Evolutionary conservation across 2,113 vertebrate genomes (phyloP).

Genomic region (Hippocampus barbouri): DNA sequence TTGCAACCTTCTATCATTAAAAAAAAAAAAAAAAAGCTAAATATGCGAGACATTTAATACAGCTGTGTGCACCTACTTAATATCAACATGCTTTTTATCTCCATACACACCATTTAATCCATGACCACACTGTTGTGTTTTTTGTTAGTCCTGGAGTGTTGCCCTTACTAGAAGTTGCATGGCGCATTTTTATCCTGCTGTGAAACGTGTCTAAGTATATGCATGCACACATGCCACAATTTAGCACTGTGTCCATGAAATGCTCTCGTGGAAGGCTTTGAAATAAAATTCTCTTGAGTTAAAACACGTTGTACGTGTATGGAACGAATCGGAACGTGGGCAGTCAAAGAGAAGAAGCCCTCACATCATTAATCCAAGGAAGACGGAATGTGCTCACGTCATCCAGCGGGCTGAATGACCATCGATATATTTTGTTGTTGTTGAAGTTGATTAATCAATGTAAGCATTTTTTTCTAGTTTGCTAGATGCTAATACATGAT

Average conservation of each 20-base stretch:
- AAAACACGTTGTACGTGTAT: slow-evolving; percentile 15
- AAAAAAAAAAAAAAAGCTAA: not conserved
- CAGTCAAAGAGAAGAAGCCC: not conserved
- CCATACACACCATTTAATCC: not conserved
- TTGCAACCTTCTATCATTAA: not conserved
- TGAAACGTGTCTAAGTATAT: slow-evolving; percentile 5
- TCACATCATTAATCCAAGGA: not conserved
- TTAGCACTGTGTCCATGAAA: slow-evolving; percentile 16
- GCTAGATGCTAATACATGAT: too few species aligned
- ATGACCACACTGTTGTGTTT: slow-evolving; percentile 5
- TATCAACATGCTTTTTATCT: slow-evolving; percentile 10
- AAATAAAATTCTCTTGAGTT: slow-evolving; percentile 55
- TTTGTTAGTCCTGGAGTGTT: slow-evolving; percentile 9
- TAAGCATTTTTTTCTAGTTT: too few species aligned
- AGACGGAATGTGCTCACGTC: too few species aligned
- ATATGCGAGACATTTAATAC: slow-evolving; percentile 13
- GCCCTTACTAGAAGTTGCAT: slow-evolving; percentile 29
- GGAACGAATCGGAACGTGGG: not conserved
- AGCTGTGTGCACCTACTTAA: slow-evolving; percentile 1
- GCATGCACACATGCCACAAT: not conserved
- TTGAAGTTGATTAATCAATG: too few species aligned
- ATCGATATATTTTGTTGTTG: too few species aligned
- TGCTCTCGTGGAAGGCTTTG: slow-evolving; percentile 29
- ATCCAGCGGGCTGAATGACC: too few species aligned
- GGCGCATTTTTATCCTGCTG: slow-evolving; percentile 20